phyloP scores from a whole-genome alignment of 2,888 invertebrate genomes.

The Mimas tiliae region DNA sequence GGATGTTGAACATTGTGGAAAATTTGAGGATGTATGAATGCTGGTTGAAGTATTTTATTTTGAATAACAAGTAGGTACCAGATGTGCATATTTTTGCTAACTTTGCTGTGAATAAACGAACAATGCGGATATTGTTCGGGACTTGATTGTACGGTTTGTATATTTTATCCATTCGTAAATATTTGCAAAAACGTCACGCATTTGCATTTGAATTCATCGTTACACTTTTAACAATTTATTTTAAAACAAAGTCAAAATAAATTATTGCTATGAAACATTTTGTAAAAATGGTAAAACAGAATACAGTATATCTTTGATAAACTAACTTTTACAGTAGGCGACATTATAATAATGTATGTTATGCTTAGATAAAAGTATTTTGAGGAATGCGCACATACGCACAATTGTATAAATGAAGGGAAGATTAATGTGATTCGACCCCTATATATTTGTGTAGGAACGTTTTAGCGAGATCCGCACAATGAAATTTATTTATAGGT shows the following conservation, averaged over 20 bases:
- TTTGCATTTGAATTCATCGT: conserved; percentile 24
- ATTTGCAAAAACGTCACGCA: conserved; percentile 11
- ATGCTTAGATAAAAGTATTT: conserved; percentile 3
- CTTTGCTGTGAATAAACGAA: neutral
- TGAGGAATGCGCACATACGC: conserved; percentile 32
- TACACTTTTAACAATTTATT: conserved; percentile 15
- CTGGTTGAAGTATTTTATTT: conserved; percentile 9
- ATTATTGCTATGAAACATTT: neutral
- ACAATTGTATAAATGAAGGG: conserved; percentile 59
- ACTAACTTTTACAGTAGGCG: too few relatives aligned
- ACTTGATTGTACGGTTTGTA: conserved; percentile 14
- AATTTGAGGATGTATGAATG: neutral
- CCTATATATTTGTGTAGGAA: conserved; percentile 71
- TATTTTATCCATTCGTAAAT: conserved; percentile 18
- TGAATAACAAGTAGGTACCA: neutral
- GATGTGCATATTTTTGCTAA: conserved; percentile 23
- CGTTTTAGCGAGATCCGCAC: conserved; percentile 71
- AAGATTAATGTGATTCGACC: conserved; percentile 72
- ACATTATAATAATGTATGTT: neutral
- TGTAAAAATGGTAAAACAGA: too few relatives aligned
- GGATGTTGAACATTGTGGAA: neutral
- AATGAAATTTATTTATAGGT: conserved; percentile 75
- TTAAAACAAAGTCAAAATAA: conserved; percentile 9
- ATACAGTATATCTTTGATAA: too few relatives aligned
- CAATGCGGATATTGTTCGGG: conserved; percentile 21